Evolutionary conservation across 2,113 vertebrate genomes (phyloP).

Genomic region (Rhombomys opimus): DNA sequence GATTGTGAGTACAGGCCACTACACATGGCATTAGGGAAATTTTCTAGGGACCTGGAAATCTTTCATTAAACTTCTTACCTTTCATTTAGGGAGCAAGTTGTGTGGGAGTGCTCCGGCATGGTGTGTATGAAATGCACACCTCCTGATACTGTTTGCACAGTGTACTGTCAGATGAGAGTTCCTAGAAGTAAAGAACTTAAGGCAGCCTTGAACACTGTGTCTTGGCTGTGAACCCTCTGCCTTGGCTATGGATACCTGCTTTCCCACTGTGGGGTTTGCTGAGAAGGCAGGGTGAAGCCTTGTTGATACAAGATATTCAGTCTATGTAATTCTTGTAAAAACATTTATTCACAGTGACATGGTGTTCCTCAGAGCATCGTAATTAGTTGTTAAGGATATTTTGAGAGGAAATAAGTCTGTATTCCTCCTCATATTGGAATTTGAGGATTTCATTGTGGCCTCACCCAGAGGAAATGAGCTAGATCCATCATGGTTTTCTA

Average conservation of each 20-base stretch:
- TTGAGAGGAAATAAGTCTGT: constrained; percentile 3
- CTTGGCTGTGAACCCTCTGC: neutral
- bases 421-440: neutral
- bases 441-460: neutral
- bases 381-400: neutral
- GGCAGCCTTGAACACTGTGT: neutral
- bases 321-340: neutral
- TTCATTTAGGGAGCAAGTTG: constrained; percentile 18
- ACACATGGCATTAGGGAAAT: neutral
- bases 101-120: neutral
- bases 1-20: neutral
- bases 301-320: neutral
- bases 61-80: neutral
- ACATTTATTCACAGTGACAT: fast-evolving
- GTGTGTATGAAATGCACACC: neutral
- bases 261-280: neutral
- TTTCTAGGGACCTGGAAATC: constrained; percentile 13
- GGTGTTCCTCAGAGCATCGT: neutral
- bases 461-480: neutral
- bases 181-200: neutral
- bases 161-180: neutral
- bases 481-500: neutral
- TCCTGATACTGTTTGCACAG: neutral
- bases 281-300: neutral
- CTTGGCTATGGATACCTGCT: neutral